phyloP scores from a whole-genome alignment of 2,113 vertebrate genomes.

The Notarius lentiginosus region DNA sequence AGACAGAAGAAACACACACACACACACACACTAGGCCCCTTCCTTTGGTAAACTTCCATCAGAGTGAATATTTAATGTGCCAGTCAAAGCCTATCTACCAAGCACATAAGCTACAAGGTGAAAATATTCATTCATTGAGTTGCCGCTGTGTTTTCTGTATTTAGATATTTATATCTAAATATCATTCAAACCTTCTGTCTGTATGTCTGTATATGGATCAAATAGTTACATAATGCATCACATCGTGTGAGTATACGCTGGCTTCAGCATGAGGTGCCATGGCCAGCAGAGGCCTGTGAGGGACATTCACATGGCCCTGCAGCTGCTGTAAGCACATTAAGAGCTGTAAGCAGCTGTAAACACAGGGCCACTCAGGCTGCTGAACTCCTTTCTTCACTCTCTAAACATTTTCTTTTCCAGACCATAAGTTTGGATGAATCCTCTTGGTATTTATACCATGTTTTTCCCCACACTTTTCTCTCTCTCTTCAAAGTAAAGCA shows the following conservation, averaged over 20 bases:
- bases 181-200: neutral
- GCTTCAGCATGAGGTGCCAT: neutral
- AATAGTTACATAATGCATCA: neutral
- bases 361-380: neutral
- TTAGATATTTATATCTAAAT: neutral
- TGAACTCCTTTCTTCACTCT: constrained; percentile 28
- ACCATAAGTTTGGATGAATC: constrained; percentile 35
- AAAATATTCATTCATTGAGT: neutral
- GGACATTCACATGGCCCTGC: neutral
- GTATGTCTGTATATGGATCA: neutral
- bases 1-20: neutral
- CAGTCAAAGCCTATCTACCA: too few relatives aligned
- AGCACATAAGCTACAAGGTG: neutral
- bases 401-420: constrained; percentile 51
- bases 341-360: constrained; percentile 37
- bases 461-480: neutral
- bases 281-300: constrained; percentile 2
- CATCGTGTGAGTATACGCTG: neutral
- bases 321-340: constrained; percentile 39
- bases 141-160: neutral
- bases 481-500: constrained; percentile 21
- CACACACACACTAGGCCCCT: neutral
- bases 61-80: neutral
- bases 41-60: neutral
- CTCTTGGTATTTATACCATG: constrained; percentile 28